Evolutionary conservation across 2,888 invertebrate genomes (phyloP), one percentile per base, ranked within the genome.

Genomic region (Galeopsomyia nigrocyanea): DNA sequence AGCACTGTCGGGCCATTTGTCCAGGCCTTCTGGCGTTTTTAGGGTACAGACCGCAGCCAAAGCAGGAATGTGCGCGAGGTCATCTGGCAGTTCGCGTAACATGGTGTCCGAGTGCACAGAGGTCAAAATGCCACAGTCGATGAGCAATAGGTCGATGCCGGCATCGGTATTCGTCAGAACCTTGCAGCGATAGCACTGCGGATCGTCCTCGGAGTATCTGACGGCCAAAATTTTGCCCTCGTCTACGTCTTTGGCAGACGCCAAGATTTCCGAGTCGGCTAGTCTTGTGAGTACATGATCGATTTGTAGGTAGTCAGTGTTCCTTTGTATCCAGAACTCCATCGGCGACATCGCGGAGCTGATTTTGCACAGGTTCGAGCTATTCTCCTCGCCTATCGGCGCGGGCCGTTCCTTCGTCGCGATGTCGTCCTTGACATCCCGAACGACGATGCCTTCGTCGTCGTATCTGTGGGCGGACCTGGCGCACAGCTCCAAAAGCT

Each of bases 71-170:
- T 87, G 82, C 47, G 89, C 89, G 1, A 93, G 88, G 63, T 91
- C 89, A 39, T 90, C 89, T 0, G 92, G 90, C 13, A 93, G 86
- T 75, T 88, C 87, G 61, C 90, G 87, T 21, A 92, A 82, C 80
- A 91, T 90, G 7, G 67, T 76, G 0, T 55, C 31, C 2, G 51
- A 49, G 17, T 88, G 88, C 0, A 90, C 89, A 3, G 89, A 85
- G 0, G 89, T 89, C 0, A 89, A 89, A 80, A 92, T 92, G 5
- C 93, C 93, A 78, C 91, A 92, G 82, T 93, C 93, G 84, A 92
- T 90, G 80, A 92, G 92, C 0, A 90, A 83, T 0, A 92, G 92
- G 80, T 91, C 90, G 0, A 89, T 90, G 1, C 89, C 89, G 19
- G 89, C 88, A 0, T 89, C 89, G 0, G 88, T 88, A 61, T 88